Percentiles rank a stretch among this genome's conserved stretches.
These are phyloP conservation scores for Anoura caudifer DNA, from an alignment of 2,113 vertebrate genomes.

Conservation along the genomic window DNA sequence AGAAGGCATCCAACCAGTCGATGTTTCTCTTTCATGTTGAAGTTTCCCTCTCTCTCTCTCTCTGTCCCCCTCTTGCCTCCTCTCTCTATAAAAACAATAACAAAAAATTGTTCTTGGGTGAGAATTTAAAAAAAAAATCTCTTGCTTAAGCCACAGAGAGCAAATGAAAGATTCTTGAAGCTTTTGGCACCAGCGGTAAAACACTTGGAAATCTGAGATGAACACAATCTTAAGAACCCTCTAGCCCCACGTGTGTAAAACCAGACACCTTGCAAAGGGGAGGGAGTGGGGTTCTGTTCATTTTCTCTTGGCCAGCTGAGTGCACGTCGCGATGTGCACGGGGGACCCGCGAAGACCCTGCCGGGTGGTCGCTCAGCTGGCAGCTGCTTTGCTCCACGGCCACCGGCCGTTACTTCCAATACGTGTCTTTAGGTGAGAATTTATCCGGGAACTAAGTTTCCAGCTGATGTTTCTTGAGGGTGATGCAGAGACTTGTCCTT, in stretches of 20 bases:
- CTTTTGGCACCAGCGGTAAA: not conserved
- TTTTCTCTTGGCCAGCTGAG: not conserved
- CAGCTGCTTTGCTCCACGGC: not conserved
- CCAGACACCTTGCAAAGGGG: not conserved
- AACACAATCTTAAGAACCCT: not conserved
- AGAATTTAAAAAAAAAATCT: too few relatives aligned
- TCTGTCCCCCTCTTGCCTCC: too few relatives aligned
- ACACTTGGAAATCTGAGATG: conserved; percentile 12
- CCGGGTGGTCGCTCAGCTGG: not conserved
- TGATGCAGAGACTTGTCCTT: not conserved
- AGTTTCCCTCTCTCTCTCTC: too few relatives aligned
- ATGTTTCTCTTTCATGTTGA: too few relatives aligned
- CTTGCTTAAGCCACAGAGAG: not conserved
- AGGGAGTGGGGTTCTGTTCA: not conserved
- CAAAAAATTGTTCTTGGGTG: too few relatives aligned
- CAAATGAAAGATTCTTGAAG: not conserved
- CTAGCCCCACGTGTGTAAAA: not conserved
- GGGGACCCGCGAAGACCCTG: not conserved
- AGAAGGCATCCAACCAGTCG: too few relatives aligned
- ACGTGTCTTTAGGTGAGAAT: not conserved
- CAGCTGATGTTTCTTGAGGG: not conserved
- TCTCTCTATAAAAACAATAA: too few relatives aligned
- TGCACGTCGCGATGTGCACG: not conserved
- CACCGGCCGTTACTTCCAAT: not conserved
- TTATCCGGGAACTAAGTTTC: not conserved